These are phyloP conservation scores for Adelphocoris suturalis DNA, from an alignment of 2,888 invertebrate genomes.

Conservation along the genomic window DNA sequence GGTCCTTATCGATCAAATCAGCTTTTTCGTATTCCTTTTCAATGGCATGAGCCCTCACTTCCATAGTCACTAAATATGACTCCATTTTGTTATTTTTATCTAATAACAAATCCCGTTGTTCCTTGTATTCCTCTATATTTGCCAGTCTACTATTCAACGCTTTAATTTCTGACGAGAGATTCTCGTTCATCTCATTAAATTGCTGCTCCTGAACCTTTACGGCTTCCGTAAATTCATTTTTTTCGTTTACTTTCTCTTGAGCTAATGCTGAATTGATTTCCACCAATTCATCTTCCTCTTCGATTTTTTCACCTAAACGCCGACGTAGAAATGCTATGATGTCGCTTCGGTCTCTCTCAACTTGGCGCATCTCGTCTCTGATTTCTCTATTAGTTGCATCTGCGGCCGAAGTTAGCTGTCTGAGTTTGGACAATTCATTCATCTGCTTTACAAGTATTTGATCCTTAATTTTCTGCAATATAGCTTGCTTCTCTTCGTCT, in stretches of 20 bases:
- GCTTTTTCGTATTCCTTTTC: constrained; percentile 66
- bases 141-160: constrained; percentile 29
- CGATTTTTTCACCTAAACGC: constrained; percentile 41
- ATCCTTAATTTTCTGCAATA: neutral
- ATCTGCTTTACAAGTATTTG: constrained; percentile 18
- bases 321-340: constrained; percentile 33
- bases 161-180: constrained; percentile 47
- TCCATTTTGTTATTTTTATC: constrained; percentile 61
- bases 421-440: constrained; percentile 33
- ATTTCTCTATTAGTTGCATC: constrained; percentile 17
- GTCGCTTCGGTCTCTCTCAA: constrained; percentile 32
- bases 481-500: neutral
- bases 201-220: constrained; percentile 9
- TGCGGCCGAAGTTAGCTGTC: neutral
- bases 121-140: constrained; percentile 44
- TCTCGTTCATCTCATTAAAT: constrained; percentile 33
- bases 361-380: constrained; percentile 48
- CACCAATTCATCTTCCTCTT: constrained; percentile 40
- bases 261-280: constrained; percentile 10
- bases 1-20: constrained; percentile 53
- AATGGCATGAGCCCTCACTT: constrained; percentile 5
- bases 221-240: neutral
- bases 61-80: constrained; percentile 52
- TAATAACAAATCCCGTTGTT: constrained; percentile 44
- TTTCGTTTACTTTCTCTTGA: neutral